phyloP scores from a whole-genome alignment of 1,140 invertebrate species.

The Habropoda laboriosa region DNA sequence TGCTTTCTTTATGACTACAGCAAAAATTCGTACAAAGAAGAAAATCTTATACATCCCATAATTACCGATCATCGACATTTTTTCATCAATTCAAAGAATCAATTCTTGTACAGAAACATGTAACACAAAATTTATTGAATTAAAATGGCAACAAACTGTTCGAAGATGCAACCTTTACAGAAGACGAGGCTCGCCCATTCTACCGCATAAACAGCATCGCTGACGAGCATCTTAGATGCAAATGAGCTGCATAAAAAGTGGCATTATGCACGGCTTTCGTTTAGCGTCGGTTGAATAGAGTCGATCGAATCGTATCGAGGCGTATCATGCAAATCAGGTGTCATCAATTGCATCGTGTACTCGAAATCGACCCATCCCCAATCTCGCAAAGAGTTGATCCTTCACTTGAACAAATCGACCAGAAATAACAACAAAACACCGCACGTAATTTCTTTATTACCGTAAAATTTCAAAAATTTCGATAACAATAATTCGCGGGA shows the following conservation, averaged over 20 bases:
- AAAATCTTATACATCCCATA: not conserved
- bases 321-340: conserved; percentile 41
- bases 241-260: conserved; percentile 5
- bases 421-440: not conserved
- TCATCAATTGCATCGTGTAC: conserved; percentile 2
- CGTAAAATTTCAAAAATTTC: no score
- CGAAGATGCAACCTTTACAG: not conserved
- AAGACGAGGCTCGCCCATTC: not conserved
- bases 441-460: no score
- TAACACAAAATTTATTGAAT: no score
- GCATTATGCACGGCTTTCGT: conserved; percentile 17
- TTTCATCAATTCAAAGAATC: no score
- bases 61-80: no score
- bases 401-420: not conserved
- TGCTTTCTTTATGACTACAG: not conserved
- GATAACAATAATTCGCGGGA: no score
- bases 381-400: no score
- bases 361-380: not conserved
- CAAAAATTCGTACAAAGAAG: no score
- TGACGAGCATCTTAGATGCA: conserved; percentile 17
- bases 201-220: not conserved
- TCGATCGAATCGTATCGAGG: conserved; percentile 45
- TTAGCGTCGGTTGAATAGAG: conserved; percentile 16
- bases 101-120: no score
- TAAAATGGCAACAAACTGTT: no score